Conservation (phyloP, 2,113 vertebrate genomes). For the Pao palembangensis region DNA sequence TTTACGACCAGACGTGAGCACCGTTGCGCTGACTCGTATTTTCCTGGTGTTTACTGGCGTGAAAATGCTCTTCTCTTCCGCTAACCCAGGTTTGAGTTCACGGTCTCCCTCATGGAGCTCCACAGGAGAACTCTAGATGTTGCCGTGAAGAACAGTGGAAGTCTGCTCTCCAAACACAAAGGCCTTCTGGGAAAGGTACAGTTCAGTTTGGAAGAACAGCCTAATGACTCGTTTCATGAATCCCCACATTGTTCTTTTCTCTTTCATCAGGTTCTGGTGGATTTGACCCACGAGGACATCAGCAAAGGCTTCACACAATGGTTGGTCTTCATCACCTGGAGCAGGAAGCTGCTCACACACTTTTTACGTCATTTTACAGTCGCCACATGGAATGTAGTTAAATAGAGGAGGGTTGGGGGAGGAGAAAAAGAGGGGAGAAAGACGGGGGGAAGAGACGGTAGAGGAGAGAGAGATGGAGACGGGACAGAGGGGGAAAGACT, state of each 20-base stretch:
- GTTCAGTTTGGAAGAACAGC: not conserved
- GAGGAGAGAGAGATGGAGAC: not conserved
- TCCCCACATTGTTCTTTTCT: not conserved
- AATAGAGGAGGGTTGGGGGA: too few species aligned
- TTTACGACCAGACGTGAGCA: constrained; percentile 88
- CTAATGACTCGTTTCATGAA: not conserved
- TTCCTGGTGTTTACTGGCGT: too few species aligned
- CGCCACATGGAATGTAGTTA: too few species aligned
- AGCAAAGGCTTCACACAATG: constrained; percentile 90
- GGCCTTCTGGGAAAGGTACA: constrained; percentile 92
- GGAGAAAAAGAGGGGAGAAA: too few species aligned
- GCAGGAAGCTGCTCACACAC: not conserved
- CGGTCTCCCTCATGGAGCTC: constrained; percentile 85
- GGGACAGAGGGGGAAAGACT: too few species aligned
- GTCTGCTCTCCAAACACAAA: constrained; percentile 93
- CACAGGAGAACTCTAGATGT: constrained; percentile 89
- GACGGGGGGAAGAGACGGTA: too few species aligned
- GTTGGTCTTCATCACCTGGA: constrained; percentile 66
- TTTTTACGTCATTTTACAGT: not conserved
- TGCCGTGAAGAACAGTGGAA: constrained; percentile 93
- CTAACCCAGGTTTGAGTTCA: constrained; percentile 89
- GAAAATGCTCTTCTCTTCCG: not conserved
- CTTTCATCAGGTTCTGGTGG: constrained; percentile 80
- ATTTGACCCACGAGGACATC: constrained; percentile 84
- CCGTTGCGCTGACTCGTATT: not conserved